phyloP scores from a whole-genome alignment of 2,888 invertebrate species.

The Serripes groenlandicus region DNA sequence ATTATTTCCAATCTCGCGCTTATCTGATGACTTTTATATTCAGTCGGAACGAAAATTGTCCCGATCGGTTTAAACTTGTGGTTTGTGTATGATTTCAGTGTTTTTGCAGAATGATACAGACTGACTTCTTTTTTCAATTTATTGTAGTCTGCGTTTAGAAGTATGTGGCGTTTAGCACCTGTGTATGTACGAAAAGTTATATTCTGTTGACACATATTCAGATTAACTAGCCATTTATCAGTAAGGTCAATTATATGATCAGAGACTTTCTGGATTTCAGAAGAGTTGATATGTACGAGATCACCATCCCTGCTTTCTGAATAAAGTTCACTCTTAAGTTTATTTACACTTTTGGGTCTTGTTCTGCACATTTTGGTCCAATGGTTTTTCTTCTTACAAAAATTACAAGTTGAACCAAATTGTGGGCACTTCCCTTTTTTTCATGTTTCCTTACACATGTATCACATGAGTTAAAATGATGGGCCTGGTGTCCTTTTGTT shows the following conservation, averaged over 20 bases:
- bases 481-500: no score
- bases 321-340: no score
- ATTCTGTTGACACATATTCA: no score
- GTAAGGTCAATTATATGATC: no score
- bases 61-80: conserved; percentile 39
- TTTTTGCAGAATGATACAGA: conserved; percentile 25
- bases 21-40: conserved; percentile 13
- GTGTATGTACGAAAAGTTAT: conserved; percentile 41
- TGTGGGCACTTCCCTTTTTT: conserved; percentile 25
- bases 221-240: no score
- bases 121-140: conserved; percentile 26
- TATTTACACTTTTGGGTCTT: no score
- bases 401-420: conserved; percentile 36
- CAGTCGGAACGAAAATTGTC: neutral
- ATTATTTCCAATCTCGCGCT: conserved; percentile 32
- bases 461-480: conserved; percentile 8
- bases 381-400: conserved; percentile 30
- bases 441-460: conserved; percentile 30
- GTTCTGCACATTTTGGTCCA: conserved; percentile 33
- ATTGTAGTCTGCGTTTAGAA: conserved; percentile 31
- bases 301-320: no score
- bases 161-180: conserved; percentile 45
- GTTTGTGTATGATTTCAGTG: conserved; percentile 41
- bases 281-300: no score
- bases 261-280: no score